phyloP scores from a whole-genome alignment of 1,140 invertebrate species.

The Lepidurus packardi region DNA sequence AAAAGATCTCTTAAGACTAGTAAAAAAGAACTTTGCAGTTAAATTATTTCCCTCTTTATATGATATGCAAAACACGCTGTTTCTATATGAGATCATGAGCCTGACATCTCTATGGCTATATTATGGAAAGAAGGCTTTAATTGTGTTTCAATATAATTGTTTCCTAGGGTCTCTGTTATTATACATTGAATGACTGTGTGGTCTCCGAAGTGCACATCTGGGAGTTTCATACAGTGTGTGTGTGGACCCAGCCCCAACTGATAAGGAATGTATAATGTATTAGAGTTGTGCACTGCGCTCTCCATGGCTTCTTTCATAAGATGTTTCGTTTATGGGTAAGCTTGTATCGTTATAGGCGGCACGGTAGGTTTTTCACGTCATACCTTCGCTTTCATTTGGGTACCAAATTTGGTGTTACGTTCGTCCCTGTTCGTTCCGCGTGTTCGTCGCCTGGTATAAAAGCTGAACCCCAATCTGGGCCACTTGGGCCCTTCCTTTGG shows the following conservation, averaged over 20 bases:
- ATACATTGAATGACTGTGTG: too few species aligned
- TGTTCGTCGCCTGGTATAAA: background rate
- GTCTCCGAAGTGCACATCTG: too few species aligned
- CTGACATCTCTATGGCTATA: too few species aligned
- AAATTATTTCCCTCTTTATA: background rate
- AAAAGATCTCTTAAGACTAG: background rate
- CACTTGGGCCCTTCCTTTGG: background rate
- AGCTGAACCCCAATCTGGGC: constrained; percentile 11
- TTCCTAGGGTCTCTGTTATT: too few species aligned
- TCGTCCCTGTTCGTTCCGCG: background rate
- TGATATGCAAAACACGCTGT: background rate
- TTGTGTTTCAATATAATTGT: too few species aligned
- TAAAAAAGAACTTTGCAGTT: too few species aligned
- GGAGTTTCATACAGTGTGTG: too few species aligned
- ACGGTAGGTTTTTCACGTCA: background rate
- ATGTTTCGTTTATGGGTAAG: background rate
- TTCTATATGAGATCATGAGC: too few species aligned
- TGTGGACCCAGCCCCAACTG: too few species aligned
- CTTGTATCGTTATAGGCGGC: background rate
- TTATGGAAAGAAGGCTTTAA: too few species aligned
- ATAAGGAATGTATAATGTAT: too few species aligned
- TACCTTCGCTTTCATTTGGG: background rate
- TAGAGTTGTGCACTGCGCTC: too few species aligned
- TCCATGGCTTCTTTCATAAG: background rate
- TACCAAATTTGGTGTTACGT: background rate